Conservation (phyloP, 2,888 invertebrate genomes). For the Toxonevra muliebris region DNA sequence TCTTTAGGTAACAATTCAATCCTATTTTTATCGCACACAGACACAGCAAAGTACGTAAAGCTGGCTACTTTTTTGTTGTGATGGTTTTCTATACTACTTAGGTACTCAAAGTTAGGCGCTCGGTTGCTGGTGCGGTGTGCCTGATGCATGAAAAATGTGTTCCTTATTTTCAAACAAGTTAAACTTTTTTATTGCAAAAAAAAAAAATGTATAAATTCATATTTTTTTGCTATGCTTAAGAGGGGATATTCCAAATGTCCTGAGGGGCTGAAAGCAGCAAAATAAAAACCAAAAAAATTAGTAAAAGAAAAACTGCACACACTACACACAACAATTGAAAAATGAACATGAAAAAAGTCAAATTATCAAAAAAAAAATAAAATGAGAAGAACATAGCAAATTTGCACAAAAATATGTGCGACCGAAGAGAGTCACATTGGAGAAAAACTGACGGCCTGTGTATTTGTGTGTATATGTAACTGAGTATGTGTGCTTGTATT, state of each 20-base stretch:
- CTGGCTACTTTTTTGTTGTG: neutral
- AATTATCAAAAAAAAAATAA: neutral
- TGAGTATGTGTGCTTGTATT: neutral
- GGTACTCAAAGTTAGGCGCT: no score
- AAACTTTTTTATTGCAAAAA: slow-evolving; percentile 16
- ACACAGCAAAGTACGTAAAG: neutral
- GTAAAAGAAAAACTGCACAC: neutral
- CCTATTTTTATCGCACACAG: neutral
- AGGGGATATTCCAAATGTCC: neutral
- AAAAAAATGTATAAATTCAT: neutral
- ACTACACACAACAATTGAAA: neutral
- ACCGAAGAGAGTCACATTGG: neutral
- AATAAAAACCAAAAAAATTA: neutral
- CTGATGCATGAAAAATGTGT: slow-evolving; percentile 23
- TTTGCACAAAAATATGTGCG: slow-evolving; percentile 8
- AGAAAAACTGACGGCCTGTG: no score
- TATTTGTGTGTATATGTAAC: no score
- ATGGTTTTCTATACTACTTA: no score
- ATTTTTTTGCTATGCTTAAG: neutral
- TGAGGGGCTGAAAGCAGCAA: neutral
- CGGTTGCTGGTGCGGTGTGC: neutral
- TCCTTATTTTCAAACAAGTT: slow-evolving; percentile 2
- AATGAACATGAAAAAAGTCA: slow-evolving; percentile 2
- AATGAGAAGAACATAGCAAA: neutral
- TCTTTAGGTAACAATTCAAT: slow-evolving; percentile 33